Evolutionary conservation across 2,888 invertebrate genomes (phyloP).

Genomic region (Syrista parreyssii): DNA sequence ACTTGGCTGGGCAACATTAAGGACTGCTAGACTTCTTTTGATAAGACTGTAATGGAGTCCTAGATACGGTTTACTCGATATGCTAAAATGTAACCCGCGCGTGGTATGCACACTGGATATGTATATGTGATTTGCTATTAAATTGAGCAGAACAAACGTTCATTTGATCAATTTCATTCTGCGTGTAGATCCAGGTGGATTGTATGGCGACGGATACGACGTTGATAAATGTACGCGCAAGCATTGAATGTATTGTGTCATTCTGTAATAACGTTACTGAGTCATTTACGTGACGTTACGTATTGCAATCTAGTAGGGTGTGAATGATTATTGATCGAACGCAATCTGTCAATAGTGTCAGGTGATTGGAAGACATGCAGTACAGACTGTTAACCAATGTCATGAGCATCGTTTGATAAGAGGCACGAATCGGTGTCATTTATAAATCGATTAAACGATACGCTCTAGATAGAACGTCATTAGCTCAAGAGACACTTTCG

Average conservation of each 20-base stretch:
- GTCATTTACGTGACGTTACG: too few species aligned
- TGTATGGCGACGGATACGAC: neutral
- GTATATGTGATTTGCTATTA: neutral
- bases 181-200: neutral
- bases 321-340: too few species aligned
- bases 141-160: neutral
- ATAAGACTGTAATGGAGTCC: too few species aligned
- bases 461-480: neutral
- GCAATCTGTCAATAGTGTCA: neutral
- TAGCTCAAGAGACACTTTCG: neutral
- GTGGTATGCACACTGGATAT: neutral
- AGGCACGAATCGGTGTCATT: neutral
- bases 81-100: neutral
- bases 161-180: neutral
- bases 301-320: too few species aligned
- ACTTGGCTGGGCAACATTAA: neutral
- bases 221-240: neutral
- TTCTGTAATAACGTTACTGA: neutral
- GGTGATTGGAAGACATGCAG: neutral
- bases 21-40: neutral
- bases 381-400: neutral
- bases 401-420: neutral
- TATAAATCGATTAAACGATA: neutral
- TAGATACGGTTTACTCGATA: too few species aligned
- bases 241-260: neutral